phyloP scores from a whole-genome alignment of 2,797 vertebrate species.

The Xerus rutilus region DNA sequence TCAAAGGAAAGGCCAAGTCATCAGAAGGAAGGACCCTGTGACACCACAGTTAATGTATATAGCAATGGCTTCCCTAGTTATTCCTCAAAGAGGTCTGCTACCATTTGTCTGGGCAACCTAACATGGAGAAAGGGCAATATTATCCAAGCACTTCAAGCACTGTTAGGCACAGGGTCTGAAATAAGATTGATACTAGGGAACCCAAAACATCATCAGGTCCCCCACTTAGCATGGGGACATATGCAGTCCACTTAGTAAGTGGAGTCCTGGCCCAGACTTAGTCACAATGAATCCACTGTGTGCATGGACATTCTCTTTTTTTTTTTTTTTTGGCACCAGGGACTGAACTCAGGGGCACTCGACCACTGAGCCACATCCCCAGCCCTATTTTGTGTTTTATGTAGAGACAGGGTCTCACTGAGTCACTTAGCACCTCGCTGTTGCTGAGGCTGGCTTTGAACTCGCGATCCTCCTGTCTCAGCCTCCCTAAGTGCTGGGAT shows the following conservation, averaged over 20 bases:
- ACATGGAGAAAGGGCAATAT: background rate
- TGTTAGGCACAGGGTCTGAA: background rate
- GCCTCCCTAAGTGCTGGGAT: too few species aligned
- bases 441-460: too few species aligned
- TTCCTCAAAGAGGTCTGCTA: background rate
- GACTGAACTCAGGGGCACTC: too few species aligned
- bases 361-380: too few species aligned
- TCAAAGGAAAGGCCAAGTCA: background rate
- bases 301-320: background rate
- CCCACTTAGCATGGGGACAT: background rate
- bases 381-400: too few species aligned
- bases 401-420: too few species aligned
- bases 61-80: background rate
- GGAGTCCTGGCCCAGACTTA: background rate
- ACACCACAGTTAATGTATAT: background rate
- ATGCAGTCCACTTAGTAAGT: background rate
- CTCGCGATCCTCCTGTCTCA: too few species aligned
- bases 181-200: background rate
- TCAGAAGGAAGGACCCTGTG: background rate
- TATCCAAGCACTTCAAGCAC: background rate
- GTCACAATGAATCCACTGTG: background rate
- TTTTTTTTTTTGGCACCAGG: too few species aligned
- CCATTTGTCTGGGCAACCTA: background rate
- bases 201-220: background rate
- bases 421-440: too few species aligned